These are phyloP conservation scores for Prosapia bicincta DNA, from an alignment of 2,888 invertebrate species.

Conservation along the genomic window DNA sequence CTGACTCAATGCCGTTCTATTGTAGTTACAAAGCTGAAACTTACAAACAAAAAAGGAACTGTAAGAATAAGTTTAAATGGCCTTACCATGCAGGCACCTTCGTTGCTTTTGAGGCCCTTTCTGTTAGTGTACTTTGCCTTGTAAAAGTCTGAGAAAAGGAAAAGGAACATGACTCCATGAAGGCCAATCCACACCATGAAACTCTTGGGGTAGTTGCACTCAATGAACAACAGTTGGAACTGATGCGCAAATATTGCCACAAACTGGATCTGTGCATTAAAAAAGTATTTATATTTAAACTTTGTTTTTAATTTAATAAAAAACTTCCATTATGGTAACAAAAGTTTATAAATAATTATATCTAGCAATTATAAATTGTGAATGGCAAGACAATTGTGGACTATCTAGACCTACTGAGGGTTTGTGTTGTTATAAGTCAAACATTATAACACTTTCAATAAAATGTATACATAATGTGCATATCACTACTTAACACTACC, in stretches of 20 bases:
- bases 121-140: constrained; percentile 65
- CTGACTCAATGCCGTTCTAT: no score
- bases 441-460: no score
- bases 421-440: no score
- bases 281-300: no score
- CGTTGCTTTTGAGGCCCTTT: constrained; percentile 42
- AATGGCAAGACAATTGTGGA: no score
- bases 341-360: no score
- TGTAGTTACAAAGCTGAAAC: background rate
- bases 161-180: constrained; percentile 90
- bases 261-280: constrained; percentile 73
- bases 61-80: background rate
- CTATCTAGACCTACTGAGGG: no score
- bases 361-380: no score
- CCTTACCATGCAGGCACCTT: constrained; percentile 70
- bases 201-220: constrained; percentile 86
- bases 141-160: constrained; percentile 94
- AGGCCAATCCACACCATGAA: constrained; percentile 94
- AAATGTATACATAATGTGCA: no score
- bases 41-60: constrained; percentile 6
- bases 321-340: no score
- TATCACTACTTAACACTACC: no score
- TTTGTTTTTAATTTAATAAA: no score
- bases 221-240: constrained; percentile 83
- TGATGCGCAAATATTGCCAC: constrained; percentile 88